Evolutionary conservation across 2,888 invertebrate species (phyloP).

Genomic region (Ochropleura plecta): DNA sequence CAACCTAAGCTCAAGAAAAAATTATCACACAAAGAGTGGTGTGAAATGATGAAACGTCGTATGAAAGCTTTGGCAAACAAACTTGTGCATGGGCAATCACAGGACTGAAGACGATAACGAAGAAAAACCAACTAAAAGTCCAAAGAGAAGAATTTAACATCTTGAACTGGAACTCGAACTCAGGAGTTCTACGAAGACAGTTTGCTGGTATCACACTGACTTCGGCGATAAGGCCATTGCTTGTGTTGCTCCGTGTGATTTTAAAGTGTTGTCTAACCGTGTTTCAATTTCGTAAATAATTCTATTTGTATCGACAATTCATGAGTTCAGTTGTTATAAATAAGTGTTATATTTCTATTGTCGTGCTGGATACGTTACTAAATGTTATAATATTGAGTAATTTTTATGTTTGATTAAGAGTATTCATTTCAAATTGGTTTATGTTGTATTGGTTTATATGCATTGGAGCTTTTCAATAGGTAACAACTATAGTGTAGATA

Average conservation of each 20-base stretch:
- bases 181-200: not conserved
- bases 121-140: not conserved
- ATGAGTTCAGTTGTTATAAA: not conserved
- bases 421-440: not conserved
- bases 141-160: not conserved
- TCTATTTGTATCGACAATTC: not conserved
- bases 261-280: not conserved
- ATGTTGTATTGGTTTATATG: not conserved
- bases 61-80: slow-evolving; percentile 35
- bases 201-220: slow-evolving; percentile 39
- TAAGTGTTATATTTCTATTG: not conserved
- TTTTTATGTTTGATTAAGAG: slow-evolving; percentile 9
- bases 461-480: not conserved
- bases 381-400: not conserved
- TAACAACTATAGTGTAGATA: not conserved
- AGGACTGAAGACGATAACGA: not conserved
- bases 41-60: slow-evolving; percentile 26
- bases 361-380: not conserved
- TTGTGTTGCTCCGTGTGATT: slow-evolving; percentile 30
- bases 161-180: not conserved
- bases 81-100: slow-evolving; percentile 19
- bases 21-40: slow-evolving; percentile 16
- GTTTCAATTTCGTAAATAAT: not conserved
- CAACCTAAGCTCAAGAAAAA: not conserved
- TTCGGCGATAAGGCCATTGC: slow-evolving; percentile 17